Conservation (phyloP, 2,797 vertebrate genomes). For the Champsocephalus gunnari region DNA sequence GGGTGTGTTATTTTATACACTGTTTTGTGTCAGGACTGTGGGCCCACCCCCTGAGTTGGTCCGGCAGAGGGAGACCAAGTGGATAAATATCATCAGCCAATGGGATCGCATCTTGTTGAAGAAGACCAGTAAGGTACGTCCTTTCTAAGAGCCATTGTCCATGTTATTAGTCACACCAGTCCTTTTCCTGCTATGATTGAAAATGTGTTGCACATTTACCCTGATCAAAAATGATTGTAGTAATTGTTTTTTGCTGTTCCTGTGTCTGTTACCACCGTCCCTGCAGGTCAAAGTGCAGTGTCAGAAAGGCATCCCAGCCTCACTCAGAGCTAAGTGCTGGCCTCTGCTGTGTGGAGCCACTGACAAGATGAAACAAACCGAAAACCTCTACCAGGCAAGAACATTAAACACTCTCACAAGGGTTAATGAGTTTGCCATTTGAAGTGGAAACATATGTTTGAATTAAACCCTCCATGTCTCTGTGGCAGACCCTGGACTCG, state of each 20-base stretch:
- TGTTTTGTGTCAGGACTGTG: conserved; percentile 67
- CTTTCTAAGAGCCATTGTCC: background rate
- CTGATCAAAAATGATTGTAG: background rate
- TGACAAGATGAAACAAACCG: conserved; percentile 77
- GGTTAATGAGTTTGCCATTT: background rate
- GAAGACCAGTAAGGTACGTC: conserved; percentile 87
- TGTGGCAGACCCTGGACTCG: conserved; percentile 81
- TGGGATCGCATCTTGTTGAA: conserved; percentile 88
- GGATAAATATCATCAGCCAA: conserved; percentile 89
- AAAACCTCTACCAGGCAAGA: conserved; percentile 80
- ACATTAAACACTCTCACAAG: background rate
- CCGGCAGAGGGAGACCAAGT: conserved; percentile 90
- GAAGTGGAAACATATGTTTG: too few relatives aligned
- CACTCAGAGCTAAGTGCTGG: conserved; percentile 89
- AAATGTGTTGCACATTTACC: background rate
- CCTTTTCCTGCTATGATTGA: conserved; percentile 4
- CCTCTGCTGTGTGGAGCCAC: conserved; percentile 88
- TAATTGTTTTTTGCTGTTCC: background rate
- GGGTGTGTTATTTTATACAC: conserved; percentile 20
- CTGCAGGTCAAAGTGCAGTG: conserved; percentile 89
- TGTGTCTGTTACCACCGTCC: conserved; percentile 6
- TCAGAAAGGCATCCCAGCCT: conserved; percentile 92
- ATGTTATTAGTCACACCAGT: background rate
- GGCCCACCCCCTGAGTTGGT: conserved; percentile 87
- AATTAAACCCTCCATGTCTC: conserved; percentile 2